These are phyloP conservation scores for Cylas formicarius DNA, from an alignment of 1,140 invertebrate species.

Conservation along the genomic window DNA sequence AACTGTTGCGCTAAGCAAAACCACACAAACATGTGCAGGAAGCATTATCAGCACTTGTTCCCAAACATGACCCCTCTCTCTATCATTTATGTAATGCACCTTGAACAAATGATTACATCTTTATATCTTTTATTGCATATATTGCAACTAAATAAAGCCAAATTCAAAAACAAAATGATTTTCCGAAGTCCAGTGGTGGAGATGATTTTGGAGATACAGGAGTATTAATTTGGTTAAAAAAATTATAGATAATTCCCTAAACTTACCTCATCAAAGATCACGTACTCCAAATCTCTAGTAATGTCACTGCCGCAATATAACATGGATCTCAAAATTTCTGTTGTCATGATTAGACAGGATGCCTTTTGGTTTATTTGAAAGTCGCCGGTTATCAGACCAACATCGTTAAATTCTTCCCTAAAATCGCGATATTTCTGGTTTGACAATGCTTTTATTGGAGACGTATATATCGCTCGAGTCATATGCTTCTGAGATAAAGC, in stretches of 20 bases:
- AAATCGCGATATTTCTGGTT: slow-evolving; percentile 99
- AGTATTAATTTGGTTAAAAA: no score
- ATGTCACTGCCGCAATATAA: slow-evolving; percentile 92
- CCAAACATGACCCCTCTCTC: slow-evolving; percentile 98
- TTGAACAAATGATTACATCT: slow-evolving; percentile 6
- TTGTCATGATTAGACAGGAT: slow-evolving; percentile 97
- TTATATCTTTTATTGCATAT: neutral
- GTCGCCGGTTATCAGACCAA: slow-evolving; percentile 93
- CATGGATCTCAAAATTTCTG: slow-evolving; percentile 97
- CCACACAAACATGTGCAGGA: slow-evolving; percentile 89
- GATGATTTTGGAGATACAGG: no score
- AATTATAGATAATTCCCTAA: no score
- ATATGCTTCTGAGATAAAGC: slow-evolving; percentile 88
- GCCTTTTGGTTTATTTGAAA: slow-evolving; percentile 92
- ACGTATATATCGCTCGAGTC: slow-evolving; percentile 96
- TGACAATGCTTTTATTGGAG: slow-evolving; percentile 97
- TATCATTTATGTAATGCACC: slow-evolving; percentile 98
- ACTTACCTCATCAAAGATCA: slow-evolving; percentile 89
- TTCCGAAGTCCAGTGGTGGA: no score
- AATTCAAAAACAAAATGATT: no score
- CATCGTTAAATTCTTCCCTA: slow-evolving; percentile 84
- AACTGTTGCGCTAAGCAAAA: slow-evolving; percentile 96
- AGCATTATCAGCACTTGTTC: slow-evolving; percentile 95
- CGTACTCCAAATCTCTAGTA: slow-evolving; percentile 93
- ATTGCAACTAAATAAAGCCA: no score